Conservation (phyloP, 2,888 invertebrate genomes). For the Lepetodrilus schrolli region DNA sequence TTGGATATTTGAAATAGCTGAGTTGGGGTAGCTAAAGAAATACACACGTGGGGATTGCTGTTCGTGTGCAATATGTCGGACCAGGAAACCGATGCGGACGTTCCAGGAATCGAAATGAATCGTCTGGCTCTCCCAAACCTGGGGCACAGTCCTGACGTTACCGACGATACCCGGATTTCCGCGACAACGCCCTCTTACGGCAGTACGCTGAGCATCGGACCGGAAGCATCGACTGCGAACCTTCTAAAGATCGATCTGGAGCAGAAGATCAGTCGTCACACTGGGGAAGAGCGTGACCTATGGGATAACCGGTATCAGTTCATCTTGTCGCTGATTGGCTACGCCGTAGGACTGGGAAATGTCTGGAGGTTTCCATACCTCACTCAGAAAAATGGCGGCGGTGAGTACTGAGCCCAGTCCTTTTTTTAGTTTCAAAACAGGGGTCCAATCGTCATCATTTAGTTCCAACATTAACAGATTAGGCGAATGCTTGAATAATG, state of each 20-base stretch:
- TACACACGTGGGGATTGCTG: not conserved
- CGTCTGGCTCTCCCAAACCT: constrained; percentile 21
- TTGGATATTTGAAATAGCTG: too few species aligned
- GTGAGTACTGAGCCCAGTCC: too few species aligned
- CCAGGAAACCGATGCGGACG: not conserved
- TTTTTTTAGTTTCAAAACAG: too few species aligned
- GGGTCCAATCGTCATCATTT: too few species aligned
- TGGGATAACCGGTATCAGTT: constrained; percentile 66
- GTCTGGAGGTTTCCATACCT: constrained; percentile 68
- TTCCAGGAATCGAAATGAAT: constrained; percentile 24
- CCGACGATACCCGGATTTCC: not conserved
- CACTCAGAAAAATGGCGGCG: constrained; percentile 68
- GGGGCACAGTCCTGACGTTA: not conserved
- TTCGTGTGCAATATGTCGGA: constrained; percentile 4
- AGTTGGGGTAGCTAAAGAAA: too few species aligned
- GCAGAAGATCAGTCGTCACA: constrained; percentile 58
- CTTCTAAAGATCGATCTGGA: constrained; percentile 60
- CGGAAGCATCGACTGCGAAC: constrained; percentile 60
- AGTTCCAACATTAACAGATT: too few species aligned
- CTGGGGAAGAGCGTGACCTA: constrained; percentile 60
- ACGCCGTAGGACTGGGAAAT: constrained; percentile 67
- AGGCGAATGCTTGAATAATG: too few species aligned
- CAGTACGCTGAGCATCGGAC: constrained; percentile 55
- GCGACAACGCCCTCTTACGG: constrained; percentile 35
- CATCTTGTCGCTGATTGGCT: constrained; percentile 61